These are phyloP conservation scores for Synaphobranchus kaupii DNA, from an alignment of 2,797 vertebrate species.

Conservation along the genomic window DNA sequence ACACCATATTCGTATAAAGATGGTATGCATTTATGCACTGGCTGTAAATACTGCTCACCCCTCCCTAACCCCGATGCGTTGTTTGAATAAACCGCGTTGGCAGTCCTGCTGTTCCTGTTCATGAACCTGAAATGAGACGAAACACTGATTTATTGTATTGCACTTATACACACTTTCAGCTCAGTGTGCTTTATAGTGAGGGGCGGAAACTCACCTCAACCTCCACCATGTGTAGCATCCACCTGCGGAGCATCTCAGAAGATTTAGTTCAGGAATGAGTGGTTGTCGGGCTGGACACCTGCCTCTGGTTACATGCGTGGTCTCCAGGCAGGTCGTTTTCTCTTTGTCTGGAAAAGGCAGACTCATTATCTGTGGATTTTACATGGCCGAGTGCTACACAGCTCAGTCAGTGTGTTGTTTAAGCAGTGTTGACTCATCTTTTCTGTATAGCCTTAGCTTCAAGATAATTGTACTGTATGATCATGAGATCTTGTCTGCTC, in stretches of 20 bases:
- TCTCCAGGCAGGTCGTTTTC: neutral
- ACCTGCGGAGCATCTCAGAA: neutral
- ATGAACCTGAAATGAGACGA: neutral
- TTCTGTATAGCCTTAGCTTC: neutral
- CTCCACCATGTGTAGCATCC: neutral
- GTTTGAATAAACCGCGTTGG: neutral
- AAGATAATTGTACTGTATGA: neutral
- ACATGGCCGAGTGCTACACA: neutral
- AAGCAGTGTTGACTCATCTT: neutral
- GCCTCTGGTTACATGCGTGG: neutral
- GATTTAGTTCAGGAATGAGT: neutral
- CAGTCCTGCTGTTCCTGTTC: neutral
- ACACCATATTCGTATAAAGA: neutral
- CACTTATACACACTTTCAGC: neutral
- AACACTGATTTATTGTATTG: neutral
- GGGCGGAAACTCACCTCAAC: no score
- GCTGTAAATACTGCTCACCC: neutral
- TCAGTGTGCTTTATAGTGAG: no score
- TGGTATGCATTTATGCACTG: neutral
- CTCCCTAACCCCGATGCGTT: neutral
- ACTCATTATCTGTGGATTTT: neutral
- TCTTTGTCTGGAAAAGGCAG: neutral
- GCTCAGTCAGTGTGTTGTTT: neutral
- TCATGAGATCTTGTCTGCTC: neutral
- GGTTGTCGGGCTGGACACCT: neutral